Base-by-base conservation (phyloP, 2,888 invertebrate genomes). In the Fragum fragum region DNA sequence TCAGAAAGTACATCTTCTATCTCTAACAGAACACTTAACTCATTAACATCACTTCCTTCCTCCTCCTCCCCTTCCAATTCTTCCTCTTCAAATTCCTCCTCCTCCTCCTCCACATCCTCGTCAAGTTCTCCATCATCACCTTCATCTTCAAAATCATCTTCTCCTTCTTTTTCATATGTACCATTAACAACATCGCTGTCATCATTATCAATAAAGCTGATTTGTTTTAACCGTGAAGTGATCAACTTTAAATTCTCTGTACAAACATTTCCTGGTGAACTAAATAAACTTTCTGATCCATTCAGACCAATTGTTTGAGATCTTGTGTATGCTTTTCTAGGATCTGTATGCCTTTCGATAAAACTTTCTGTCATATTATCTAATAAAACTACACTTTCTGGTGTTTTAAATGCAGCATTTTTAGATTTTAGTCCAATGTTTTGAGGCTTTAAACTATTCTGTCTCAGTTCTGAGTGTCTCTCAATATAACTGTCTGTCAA, bases 311-410 rank as follows among this genome's bases (percentile, higher is more conserved):
- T 23, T 9, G 32, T 36, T 36, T 36, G 32, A 36, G 32, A 36
- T 36, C 32, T 36, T 36, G 23, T 26, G 7, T 3, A 23, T 9
- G 26, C 26, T 59, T 28, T 59, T 26, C 26, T 6, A 7, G 5
- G 21, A 14, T 52, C n/a, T 5, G 52, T 52, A 18, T 47, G 57
- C n/a, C 21, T n/a, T 28, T 26, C 26, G 3, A 83, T 53, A 18
- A 87, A 78, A 73, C 86, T 88, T 23, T 87, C 80, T 55, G 72
- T 53, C 36, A 89, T 72, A 71, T 76, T 85, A 29, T 83, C 53
- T 1, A 90, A 61, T 36, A 82, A 78, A 29, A 83, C 81, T 39
- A 78, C 76, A 26, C 78, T 79, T 57, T 78, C 78, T 14, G 82
- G 82, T 59, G 82, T 63, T 36, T 36, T 63, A 11, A 14, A 16